Conservation (phyloP, 2,888 invertebrate species). For the Coelogynopora nodosa region DNA sequence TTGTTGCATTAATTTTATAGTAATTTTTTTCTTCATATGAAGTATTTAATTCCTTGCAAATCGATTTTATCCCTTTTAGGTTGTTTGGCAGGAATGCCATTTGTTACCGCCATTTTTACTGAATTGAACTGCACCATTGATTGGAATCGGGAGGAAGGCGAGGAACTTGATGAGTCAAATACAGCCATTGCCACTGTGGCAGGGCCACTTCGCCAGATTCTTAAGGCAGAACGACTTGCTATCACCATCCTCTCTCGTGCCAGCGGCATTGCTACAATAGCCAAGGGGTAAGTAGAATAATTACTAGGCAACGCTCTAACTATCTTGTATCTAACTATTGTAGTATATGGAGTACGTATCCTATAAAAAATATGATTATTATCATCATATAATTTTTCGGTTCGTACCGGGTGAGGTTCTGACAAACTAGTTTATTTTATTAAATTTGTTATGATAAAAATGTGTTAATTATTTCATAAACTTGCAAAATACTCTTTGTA, state of each 20-base stretch:
- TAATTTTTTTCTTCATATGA: too few relatives aligned
- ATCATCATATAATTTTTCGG: too few relatives aligned
- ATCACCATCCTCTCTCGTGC: constrained; percentile 15
- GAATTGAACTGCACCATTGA: background rate
- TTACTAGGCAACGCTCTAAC: background rate
- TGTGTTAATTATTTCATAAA: too few relatives aligned
- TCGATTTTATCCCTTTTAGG: background rate
- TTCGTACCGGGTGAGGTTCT: too few relatives aligned
- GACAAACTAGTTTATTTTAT: too few relatives aligned
- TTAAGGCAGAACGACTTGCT: background rate
- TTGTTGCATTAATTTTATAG: too few relatives aligned
- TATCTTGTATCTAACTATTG: too few relatives aligned
- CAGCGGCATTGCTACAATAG: constrained; percentile 27
- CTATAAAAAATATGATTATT: too few relatives aligned
- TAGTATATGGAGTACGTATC: too few relatives aligned
- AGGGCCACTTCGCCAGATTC: background rate
- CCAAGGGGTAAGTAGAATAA: background rate
- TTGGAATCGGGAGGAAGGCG: background rate
- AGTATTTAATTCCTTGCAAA: too few relatives aligned
- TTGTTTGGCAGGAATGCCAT: background rate
- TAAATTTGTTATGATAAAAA: too few relatives aligned
- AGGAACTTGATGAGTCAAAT: background rate
- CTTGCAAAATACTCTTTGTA: too few relatives aligned
- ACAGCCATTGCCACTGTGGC: background rate
- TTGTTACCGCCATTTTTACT: background rate